Base-by-base conservation (phyloP, 2,888 invertebrate species). In the Zeuzera pyrina region DNA sequence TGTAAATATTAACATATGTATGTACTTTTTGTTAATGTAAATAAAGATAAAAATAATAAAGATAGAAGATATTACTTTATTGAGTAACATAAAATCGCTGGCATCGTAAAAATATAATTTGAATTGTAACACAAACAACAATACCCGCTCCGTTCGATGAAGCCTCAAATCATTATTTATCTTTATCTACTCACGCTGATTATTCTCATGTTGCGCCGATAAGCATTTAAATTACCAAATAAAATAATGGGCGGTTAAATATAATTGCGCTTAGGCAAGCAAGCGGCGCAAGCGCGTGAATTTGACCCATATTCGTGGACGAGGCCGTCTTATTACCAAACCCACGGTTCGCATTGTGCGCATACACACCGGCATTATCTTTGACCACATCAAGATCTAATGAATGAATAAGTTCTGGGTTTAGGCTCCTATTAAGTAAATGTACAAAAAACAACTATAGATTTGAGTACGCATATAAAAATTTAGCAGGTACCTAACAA, bases 261-360 rank as follows among this genome's bases (percentile, higher is more conserved):
- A 58, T 72, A 74, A 76, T 77, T 73, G 63, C 52, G 60, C 52
- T 76, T 73, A 57, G 52, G 66, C 54, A 74, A 77, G 49, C 47
- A 43, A n/a, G n/a, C n/a, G n/a, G n/a, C n/a, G n/a, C n/a, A n/a
- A n/a, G 56, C 56, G 59, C 60, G 57, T 59, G 59, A 56, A 62
- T 69, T 61, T 60, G 68, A 70, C 71, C 72, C 59, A 67, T 69
- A 52, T 45, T 64, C 57, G 51, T 50, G 35, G 39, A 52, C 71
- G 67, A 78, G 77, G 76, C 49, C 67, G 49, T 47, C 57, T 69
- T 71, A 61, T 69, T 71, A 62, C 65, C 57, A 65, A 72, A 71
- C n/a, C 12, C 10, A 7, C 56, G 43, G 43, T 45, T 48, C 40
- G 49, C 51, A 57, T 54, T 55, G 58, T 57, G 42, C 41, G 42